phyloP scores from a whole-genome alignment of 35 echinoderm and acorn worm genomes.

The Ptychodera flava region DNA sequence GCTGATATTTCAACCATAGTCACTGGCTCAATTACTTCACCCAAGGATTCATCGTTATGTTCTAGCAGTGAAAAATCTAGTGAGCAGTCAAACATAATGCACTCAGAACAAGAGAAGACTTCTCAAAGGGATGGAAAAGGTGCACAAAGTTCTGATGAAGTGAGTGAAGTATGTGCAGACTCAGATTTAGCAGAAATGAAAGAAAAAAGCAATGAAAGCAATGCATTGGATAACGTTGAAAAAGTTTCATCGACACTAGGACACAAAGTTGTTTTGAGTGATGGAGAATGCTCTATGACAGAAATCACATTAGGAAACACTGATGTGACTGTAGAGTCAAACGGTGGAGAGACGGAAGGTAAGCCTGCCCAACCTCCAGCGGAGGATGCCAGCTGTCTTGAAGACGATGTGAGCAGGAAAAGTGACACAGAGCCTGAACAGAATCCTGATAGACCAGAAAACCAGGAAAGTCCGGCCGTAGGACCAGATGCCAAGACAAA shows the following conservation, averaged over 20 bases:
- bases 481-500: background rate
- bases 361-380: too few species aligned
- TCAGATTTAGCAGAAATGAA: too few species aligned
- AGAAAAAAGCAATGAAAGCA: too few species aligned
- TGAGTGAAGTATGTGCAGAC: background rate
- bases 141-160: background rate
- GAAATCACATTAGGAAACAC: background rate
- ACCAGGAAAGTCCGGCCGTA: background rate
- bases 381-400: background rate
- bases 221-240: background rate
- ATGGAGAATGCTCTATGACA: background rate
- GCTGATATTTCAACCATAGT: background rate
- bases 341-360: background rate
- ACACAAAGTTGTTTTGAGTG: background rate
- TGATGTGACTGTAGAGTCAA: background rate
- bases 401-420: background rate
- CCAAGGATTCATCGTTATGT: background rate
- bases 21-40: background rate
- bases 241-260: background rate
- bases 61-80: background rate
- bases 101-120: background rate
- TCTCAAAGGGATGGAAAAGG: background rate
- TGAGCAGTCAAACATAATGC: background rate
- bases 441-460: background rate
- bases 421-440: background rate